phyloP scores from a whole-genome alignment of 2,797 vertebrate species.

The Perodicticus potto region DNA sequence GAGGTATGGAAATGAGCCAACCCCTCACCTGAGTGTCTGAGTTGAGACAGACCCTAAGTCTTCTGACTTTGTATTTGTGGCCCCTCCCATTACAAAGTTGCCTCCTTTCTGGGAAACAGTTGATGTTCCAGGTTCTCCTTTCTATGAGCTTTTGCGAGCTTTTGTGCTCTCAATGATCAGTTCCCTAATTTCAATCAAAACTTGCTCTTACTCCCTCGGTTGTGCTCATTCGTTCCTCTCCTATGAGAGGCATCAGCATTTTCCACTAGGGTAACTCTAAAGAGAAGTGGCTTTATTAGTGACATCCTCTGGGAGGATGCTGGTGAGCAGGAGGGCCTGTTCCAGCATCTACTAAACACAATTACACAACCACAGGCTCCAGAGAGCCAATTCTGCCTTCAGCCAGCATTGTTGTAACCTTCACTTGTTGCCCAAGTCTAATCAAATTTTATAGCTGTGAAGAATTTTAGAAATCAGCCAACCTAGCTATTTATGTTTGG shows the following conservation, averaged over 20 bases:
- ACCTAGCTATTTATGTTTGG: constrained; percentile 26
- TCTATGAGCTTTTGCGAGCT: background rate
- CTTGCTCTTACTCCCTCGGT: background rate
- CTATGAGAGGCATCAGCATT: background rate
- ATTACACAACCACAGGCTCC: background rate
- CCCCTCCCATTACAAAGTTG: background rate
- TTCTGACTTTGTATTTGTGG: background rate
- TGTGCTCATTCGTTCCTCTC: background rate
- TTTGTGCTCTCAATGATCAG: background rate
- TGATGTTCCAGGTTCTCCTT: background rate
- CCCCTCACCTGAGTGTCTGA: background rate
- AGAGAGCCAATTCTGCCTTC: background rate
- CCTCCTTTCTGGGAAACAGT: background rate
- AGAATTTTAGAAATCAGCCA: constrained; percentile 16
- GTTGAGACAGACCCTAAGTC: background rate
- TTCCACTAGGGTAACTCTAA: background rate
- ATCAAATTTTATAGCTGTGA: constrained; percentile 7
- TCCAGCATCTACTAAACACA: background rate
- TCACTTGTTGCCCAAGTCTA: background rate
- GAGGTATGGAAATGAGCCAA: background rate
- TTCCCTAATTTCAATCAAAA: background rate
- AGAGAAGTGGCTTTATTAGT: background rate
- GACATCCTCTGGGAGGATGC: no score
- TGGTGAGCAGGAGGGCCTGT: background rate
- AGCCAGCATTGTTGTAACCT: background rate